These are phyloP conservation scores for Mus spretus DNA, from an alignment of 2,797 vertebrate species.

Conservation along the genomic window DNA sequence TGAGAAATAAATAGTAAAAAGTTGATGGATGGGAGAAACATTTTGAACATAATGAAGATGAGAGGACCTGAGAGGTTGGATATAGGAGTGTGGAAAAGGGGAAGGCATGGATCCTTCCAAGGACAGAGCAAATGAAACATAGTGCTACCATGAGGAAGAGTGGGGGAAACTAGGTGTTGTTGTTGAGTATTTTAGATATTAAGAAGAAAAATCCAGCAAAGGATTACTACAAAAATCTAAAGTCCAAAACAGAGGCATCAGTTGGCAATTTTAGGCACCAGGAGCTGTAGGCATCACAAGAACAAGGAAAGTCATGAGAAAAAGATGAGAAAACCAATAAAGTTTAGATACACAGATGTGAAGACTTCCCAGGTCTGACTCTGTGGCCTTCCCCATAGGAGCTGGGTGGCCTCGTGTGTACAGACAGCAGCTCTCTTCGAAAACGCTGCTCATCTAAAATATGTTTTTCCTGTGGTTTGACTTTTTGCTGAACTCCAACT, in stretches of 20 bases:
- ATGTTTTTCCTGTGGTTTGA: slow-evolving; percentile 40
- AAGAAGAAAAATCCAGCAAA: neutral
- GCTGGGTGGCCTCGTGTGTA: no score
- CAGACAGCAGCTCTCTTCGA: no score
- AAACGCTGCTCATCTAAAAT: neutral
- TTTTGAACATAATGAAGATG: neutral
- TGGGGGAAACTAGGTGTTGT: no score
- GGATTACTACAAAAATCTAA: neutral
- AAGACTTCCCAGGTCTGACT: neutral
- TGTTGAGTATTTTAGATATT: neutral
- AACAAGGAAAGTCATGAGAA: neutral
- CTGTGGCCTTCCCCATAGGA: neutral
- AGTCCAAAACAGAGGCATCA: neutral
- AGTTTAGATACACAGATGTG: neutral
- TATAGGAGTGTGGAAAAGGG: neutral
- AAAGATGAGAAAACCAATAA: neutral
- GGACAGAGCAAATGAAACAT: neutral
- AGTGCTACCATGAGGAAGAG: neutral
- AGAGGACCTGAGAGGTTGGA: neutral
- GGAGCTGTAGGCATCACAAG: neutral
- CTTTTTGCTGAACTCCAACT: slow-evolving; percentile 67
- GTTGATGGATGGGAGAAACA: neutral
- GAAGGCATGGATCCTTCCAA: neutral
- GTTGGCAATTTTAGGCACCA: neutral
- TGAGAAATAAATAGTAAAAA: neutral